Evolutionary conservation across 2,888 invertebrate genomes (phyloP), one percentile per base, ranked within the genome.

Genomic region (Oxyscelio sp.): DNA sequence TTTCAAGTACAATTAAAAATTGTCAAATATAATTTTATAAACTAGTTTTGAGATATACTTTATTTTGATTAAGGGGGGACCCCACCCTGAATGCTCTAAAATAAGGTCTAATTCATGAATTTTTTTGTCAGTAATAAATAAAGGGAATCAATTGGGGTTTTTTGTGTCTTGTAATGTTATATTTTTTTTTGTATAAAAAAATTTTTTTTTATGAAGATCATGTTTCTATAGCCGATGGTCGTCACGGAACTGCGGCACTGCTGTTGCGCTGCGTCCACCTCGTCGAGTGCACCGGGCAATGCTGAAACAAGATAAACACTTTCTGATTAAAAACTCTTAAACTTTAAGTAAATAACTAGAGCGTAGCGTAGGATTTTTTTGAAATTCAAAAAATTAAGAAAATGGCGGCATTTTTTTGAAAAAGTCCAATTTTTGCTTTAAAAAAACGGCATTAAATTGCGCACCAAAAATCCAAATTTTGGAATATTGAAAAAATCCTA

Each of bases 401-500:
- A 15, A 40, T 40, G 15, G 40, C 40, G 40, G 48, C 48, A 9
- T 21, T 48, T 48, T 21, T 21, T 21, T 21, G 21, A 48, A 48
- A 48, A 13, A 21, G 1, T 24, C 24, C 52, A 52, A 22, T 45
- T 43, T 75, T 61, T 68, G 38, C 54, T 43, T n/a, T 45, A 58
- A n/a, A 19, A 43, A 50, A 61, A 24, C 52, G 52, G 24, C 24
- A 21, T 52, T 52, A 52, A 52, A 40, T 15, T 40, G 40, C 6
- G 22, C 24, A 52, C 24, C 22, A n/a, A 52, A 52, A 52, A 52
- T 52, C 52, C 24, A 52, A 52, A 52, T 24, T 24, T 52, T 52
- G 24, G n/a, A 52, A 54, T 54, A 54, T 54, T 27, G 27, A 59
- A 59, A 59, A 59, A 40, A 1, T 0, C 4, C 38, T 59, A 38